These are phyloP conservation scores for Thymelicus sylvestris DNA, from an alignment of 2,888 invertebrate genomes.

Conservation along the genomic window DNA sequence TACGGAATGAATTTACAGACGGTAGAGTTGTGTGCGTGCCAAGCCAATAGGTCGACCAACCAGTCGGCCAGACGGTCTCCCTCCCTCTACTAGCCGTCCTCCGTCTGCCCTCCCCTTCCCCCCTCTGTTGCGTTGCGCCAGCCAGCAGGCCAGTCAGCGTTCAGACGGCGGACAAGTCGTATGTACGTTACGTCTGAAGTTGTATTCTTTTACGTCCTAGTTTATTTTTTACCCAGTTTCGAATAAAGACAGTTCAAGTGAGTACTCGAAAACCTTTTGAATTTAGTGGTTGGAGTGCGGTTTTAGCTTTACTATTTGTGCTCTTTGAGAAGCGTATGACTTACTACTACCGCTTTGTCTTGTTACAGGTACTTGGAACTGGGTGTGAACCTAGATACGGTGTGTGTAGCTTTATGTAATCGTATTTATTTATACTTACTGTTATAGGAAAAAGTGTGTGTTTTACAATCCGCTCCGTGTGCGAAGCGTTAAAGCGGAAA, in stretches of 20 bases:
- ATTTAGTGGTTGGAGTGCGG: conserved; percentile 39
- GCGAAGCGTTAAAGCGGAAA: conserved; percentile 54
- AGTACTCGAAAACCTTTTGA: conserved; percentile 55
- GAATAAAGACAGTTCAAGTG: conserved; percentile 62
- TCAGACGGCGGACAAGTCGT: conserved; percentile 54
- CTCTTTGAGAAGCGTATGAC: conserved; percentile 53
- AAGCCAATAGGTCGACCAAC: conserved; percentile 83
- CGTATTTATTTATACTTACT: conserved; percentile 59
- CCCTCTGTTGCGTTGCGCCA: conserved; percentile 57
- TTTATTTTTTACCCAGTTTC: conserved; percentile 72
- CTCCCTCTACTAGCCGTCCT: conserved; percentile 70
- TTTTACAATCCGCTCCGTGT: conserved; percentile 53
- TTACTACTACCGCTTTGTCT: conserved; percentile 78
- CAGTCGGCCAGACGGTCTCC: conserved; percentile 81
- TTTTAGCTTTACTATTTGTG: conserved; percentile 30
- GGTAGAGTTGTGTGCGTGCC: conserved; percentile 61
- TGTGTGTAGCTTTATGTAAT: conserved; percentile 82
- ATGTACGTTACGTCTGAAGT: conserved; percentile 52
- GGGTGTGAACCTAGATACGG: conserved; percentile 82
- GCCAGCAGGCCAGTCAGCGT: conserved; percentile 74
- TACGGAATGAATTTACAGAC: conserved; percentile 52
- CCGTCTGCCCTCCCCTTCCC: conserved; percentile 67
- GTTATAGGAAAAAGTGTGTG: conserved; percentile 63
- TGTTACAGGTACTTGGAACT: conserved; percentile 82
- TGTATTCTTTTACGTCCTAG: conserved; percentile 74